phyloP scores from a whole-genome alignment of 2,797 vertebrate species.

The Clarias laeviceps region DNA sequence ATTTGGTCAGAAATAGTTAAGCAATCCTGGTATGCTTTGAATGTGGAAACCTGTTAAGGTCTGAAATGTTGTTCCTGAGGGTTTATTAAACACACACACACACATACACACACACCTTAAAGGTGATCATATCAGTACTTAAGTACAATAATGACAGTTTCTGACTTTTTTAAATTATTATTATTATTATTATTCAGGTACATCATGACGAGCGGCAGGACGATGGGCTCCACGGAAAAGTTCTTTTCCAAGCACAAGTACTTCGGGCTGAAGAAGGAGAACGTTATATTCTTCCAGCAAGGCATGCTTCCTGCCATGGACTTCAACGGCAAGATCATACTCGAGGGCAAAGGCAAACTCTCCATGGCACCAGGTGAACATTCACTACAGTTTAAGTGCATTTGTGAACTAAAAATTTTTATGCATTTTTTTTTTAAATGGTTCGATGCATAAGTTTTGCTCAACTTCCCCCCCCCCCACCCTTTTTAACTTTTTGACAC shows the following conservation, averaged over 20 bases:
- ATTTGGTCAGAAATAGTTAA: neutral
- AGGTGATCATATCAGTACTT: neutral
- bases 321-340: slow-evolving; percentile 88
- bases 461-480: neutral
- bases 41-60: neutral
- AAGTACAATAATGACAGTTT: neutral
- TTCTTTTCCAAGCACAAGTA: slow-evolving; percentile 85
- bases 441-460: neutral
- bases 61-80: neutral
- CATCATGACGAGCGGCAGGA: slow-evolving; percentile 96
- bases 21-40: neutral
- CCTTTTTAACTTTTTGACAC: neutral
- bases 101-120: neutral
- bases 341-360: slow-evolving; percentile 89
- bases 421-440: too few relatives aligned
- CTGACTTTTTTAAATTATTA: too few relatives aligned
- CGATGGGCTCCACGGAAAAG: slow-evolving; percentile 87
- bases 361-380: slow-evolving; percentile 92
- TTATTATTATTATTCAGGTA: slow-evolving; percentile 79
- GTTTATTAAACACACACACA: neutral
- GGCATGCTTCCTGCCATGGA: slow-evolving; percentile 97
- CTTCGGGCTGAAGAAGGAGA: slow-evolving; percentile 86
- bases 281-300: slow-evolving; percentile 92
- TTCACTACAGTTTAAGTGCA: neutral
- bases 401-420: neutral